Percentiles rank a stretch among this genome's conserved stretches.
These are phyloP conservation scores for Pipistrellus pygmaeus DNA, from an alignment of 2,797 vertebrate genomes.

Conservation along the genomic window DNA sequence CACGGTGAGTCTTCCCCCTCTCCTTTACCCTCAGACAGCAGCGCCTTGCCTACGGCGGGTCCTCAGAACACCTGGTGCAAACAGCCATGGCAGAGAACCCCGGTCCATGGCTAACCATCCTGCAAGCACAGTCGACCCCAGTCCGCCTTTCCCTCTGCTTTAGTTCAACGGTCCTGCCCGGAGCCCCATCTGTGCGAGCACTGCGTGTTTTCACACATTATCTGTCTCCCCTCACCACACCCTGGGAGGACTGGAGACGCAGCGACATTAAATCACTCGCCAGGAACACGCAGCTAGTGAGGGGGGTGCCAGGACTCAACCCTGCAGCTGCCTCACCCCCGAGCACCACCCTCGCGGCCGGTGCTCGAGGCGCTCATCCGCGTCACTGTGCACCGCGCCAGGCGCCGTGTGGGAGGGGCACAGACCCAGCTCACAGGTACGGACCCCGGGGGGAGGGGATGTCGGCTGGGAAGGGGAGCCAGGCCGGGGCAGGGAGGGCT, in stretches of 20 bases:
- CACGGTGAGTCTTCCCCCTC: accelerated
- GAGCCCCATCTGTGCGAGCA: accelerated
- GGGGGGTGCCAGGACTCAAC: background rate
- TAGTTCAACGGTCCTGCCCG: background rate
- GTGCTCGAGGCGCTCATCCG: accelerated
- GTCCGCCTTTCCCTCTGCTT: background rate
- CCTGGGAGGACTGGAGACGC: background rate
- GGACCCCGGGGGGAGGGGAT: background rate
- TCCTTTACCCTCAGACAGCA: background rate
- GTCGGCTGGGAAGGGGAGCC: background rate
- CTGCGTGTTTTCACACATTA: background rate
- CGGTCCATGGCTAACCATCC: background rate
- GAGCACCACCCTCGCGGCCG: accelerated
- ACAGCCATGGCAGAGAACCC: background rate
- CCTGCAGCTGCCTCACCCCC: background rate
- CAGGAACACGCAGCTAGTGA: background rate
- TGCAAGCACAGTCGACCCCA: background rate
- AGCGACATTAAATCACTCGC: background rate
- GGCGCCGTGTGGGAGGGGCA: background rate
- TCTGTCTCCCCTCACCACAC: background rate
- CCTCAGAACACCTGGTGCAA: background rate
- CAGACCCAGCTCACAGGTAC: background rate
- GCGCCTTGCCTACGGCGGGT: background rate
- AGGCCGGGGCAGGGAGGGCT: background rate
- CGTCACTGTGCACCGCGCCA: accelerated